phyloP scores from a whole-genome alignment of 2,797 vertebrate genomes.

The Phrynocephalus guinanensis region DNA sequence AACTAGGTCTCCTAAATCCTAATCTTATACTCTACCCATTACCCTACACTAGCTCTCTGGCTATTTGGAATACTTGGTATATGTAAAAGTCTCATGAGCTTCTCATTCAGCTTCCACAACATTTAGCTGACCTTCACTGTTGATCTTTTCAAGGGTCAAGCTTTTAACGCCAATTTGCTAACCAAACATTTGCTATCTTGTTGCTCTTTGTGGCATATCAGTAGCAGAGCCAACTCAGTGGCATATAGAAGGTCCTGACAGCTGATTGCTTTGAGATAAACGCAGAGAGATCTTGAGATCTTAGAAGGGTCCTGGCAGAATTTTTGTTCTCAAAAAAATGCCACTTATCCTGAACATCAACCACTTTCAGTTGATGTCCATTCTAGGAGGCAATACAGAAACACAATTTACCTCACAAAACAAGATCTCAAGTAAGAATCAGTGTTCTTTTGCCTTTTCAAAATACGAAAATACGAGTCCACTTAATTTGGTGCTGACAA shows the following conservation, averaged over 20 bases:
- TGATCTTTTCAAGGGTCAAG: not conserved
- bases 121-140: not conserved
- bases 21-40: too few relatives aligned
- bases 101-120: not conserved
- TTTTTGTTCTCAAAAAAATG: too few relatives aligned
- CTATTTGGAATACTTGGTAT: not conserved
- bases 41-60: too few relatives aligned
- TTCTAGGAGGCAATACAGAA: not conserved
- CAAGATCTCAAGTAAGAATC: not conserved
- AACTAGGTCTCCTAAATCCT: too few relatives aligned
- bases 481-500: not conserved
- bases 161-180: not conserved
- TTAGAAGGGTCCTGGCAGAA: not conserved
- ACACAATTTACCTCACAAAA: not conserved
- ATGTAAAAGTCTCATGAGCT: not conserved
- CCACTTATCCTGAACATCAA: not conserved
- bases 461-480: not conserved
- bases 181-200: not conserved
- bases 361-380: too few relatives aligned
- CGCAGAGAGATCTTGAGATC: not conserved
- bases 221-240: not conserved
- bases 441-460: not conserved
- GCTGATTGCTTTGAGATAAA: not conserved
- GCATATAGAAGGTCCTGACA: not conserved
- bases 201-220: not conserved